A percentile compares a stretch with the other conserved stretches of the same genome.
Evolutionary conservation across 2,113 vertebrate species (phyloP).

Genomic region (Phalacrocorax brasilianus): DNA sequence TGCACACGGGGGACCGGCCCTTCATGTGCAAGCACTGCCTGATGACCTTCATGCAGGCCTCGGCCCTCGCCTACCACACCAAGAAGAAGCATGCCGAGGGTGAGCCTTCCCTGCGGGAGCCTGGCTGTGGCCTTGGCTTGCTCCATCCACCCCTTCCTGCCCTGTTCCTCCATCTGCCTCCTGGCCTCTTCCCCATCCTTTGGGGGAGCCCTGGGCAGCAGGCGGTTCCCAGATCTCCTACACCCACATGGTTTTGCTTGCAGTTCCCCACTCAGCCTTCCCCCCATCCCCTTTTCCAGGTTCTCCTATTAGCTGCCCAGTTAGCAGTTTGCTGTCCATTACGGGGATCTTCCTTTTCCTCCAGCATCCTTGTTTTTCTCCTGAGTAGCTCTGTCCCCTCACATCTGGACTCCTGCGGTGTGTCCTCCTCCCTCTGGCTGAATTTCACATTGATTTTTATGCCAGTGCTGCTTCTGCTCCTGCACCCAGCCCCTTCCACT

Average conservation of each 20-base stretch:
- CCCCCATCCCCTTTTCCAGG: background rate
- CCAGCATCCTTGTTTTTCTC: background rate
- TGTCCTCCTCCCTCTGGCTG: background rate
- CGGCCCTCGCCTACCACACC: constrained; percentile 87
- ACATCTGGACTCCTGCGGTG: background rate
- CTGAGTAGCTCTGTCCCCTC: background rate
- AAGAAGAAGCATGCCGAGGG: constrained; percentile 91
- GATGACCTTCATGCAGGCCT: constrained; percentile 88
- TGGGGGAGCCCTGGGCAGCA: background rate
- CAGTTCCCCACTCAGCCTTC: background rate
- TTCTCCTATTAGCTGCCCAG: background rate
- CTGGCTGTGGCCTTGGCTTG: background rate
- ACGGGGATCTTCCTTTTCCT: background rate
- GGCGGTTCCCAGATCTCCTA: background rate
- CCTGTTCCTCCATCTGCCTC: background rate
- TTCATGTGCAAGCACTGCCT: constrained; percentile 88
- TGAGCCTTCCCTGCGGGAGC: background rate
- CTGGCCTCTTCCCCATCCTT: background rate
- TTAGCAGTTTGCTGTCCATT: background rate
- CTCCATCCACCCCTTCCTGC: background rate
- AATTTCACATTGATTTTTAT: background rate
- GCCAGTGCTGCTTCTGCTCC: background rate
- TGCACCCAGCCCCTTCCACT: background rate
- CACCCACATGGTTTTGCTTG: background rate
- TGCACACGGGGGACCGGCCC: constrained; percentile 87